Conservation (phyloP, 2,888 invertebrate genomes). For the Amiota minor region DNA sequence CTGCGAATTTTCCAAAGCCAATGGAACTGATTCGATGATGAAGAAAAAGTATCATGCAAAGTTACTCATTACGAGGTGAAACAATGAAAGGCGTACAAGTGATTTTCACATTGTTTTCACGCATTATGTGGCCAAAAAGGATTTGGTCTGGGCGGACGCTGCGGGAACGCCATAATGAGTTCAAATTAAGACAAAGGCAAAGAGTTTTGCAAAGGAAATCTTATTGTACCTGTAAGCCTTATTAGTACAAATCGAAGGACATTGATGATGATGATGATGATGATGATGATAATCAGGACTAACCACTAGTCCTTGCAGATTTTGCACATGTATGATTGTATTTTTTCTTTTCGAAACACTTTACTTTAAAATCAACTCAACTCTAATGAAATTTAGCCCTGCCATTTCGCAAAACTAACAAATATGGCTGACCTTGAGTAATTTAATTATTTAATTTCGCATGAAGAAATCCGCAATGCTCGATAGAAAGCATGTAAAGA, state of each 20-base stretch:
- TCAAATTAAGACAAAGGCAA: slow-evolving; percentile 48
- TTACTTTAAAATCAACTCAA: neutral
- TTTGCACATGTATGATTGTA: neutral
- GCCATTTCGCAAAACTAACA: neutral
- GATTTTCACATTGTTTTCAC: slow-evolving; percentile 69
- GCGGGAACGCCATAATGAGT: slow-evolving; percentile 66
- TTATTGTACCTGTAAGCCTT: slow-evolving; percentile 1
- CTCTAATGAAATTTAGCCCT: too few species aligned
- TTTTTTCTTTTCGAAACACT: neutral
- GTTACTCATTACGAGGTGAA: slow-evolving; percentile 6
- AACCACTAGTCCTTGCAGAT: neutral
- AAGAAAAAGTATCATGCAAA: slow-evolving; percentile 11
- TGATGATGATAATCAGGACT: neutral
- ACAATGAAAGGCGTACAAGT: slow-evolving; percentile 48
- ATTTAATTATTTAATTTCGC: slow-evolving; percentile 27
- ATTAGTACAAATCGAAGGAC: neutral
- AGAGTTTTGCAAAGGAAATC: slow-evolving; percentile 51
- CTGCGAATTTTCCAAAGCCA: slow-evolving; percentile 26
- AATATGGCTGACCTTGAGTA: slow-evolving; percentile 25
- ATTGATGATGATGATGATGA: neutral
- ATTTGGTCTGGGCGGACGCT: slow-evolving; percentile 42
- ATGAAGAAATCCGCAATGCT: neutral
- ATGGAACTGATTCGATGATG: slow-evolving; percentile 54
- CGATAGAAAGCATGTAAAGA: slow-evolving; percentile 3
- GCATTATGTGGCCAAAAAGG: slow-evolving; percentile 63